Evolutionary conservation across 1,140 invertebrate species (phyloP), one percentile per base, ranked within the genome.

Genomic region (Cherax quadricarinatus): DNA sequence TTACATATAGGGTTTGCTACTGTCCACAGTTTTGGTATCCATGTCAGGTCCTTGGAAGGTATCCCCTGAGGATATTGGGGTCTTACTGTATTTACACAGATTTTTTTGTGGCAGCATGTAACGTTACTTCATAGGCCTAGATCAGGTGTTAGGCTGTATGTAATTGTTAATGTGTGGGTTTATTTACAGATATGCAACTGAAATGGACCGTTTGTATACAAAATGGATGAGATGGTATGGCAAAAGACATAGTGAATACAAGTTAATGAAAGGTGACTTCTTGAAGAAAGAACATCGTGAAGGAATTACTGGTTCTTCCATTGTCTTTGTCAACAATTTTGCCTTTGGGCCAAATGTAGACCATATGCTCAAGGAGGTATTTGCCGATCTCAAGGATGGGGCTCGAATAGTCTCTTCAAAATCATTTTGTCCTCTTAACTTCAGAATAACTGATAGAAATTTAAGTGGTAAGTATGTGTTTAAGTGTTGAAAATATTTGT

Each of bases 241-340:
- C 4, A 99, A 99, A 95, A 97, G 97, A 94, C 98, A 97, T 95
- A 97, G 98, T 89, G 97, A 99, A 70, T 99, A 98, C 95, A 96
- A 97, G 95, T 96, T 99, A 88, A 48, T 88, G 5, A 88, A 93
- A 95, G 98, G 98, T 12, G 98, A 99, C 95, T 99, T 99, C 95
- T 96, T 99, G 91, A 96, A 97, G 92, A 97, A 98, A 94, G 97
- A 98, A 94, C 97, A 98, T 95, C 97, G 97, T 93, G 98, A 99
- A 95, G 98, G 97, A 95, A 98, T 99, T 94, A 98, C 98, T 93
- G 97, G 97, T 93, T 97, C 98, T 7, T 97, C 98, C 66, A 97
- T 99, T 94, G 98, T 99, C 79, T 99, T 99, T 96, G 98, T 99
- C 6, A 99, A 99, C 96, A 99, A 99, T 96, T 99, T 99, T 96